Evolutionary conservation across 2,797 vertebrate species (phyloP), one percentile per base, ranked within the genome.

Genomic region (Linurgus olivaceus): DNA sequence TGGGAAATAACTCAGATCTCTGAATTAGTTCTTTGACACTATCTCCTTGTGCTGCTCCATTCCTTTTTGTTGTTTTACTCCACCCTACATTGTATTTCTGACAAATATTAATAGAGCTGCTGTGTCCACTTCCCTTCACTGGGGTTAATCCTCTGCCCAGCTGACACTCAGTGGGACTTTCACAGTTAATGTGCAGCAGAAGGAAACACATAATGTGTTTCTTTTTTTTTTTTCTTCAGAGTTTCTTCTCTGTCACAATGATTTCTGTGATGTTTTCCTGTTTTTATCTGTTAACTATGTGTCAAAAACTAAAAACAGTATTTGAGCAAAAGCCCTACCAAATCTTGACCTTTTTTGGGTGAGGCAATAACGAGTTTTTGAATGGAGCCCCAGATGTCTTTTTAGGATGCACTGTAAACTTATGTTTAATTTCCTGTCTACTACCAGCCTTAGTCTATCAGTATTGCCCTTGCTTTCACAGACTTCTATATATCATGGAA

Each of bases 361-460:
- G 38, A 85, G 33, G n/a, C 26, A 91, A 33, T 45, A 79, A 76
- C 0, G 0, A 67, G 37, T 31, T 91, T 91, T 55, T 86, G 51
- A 92, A 80, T 70, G 47, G 50, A 94, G 47, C 10, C 47, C 65
- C 54, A 90, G 70, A 67, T n/a, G 6, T 71, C 61, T 67, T 95
- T 94, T 93, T 83, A 90, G 82, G 91, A 68, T 84, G 62, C n/a
- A 70, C 77, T 75, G 70, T 92, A 94, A 97, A 93, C 78, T 88
- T 87, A 86, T 7, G 54, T 93, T 95, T 96, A 75, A 95, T 96
- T 95, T 97, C 94, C 89, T 96, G 89, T 55, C 76, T 83, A 75
- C 72, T 93, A 83, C 82, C 82, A 86, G 29, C 86, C 18, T 87
- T 87, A 91, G 82, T 55, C 25, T 16, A 70, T 55, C 70, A 93